Base-by-base conservation (phyloP, 2,113 vertebrate genomes). In the Ochotona princeps region DNA sequence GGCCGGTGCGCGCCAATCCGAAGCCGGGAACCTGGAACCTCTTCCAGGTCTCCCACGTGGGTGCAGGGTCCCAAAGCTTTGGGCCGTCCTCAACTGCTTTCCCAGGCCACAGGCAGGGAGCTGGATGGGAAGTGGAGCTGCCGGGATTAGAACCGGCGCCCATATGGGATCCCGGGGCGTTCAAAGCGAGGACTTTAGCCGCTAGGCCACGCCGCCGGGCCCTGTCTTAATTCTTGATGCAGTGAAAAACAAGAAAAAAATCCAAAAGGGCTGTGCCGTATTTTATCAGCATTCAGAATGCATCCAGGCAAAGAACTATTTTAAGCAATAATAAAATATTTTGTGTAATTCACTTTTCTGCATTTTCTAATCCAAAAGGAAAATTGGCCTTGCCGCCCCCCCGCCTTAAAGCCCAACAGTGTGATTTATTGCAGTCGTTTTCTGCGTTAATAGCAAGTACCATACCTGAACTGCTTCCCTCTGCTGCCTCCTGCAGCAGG, bases 291-390 rank as follows among this genome's bases (percentile, higher is more conserved):
- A 30, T 87, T 83, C 69, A 93, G 51, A 94, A 57, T 79, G 63
- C 57, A 47, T 86, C 26, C 28, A 92, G 82, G 28, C 25, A 32
- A 21, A 89, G 57, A 83, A 66, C 38, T 89, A 11, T 91, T 94
- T 94, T 70, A 94, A 80, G 84, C 44, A 93, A 67, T 60, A 83
- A 54, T 25, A 86, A 80, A 89, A 75, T 91, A 91, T 51, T 51
- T 92, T 80, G 8, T 80, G 10, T 87, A 87, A 93, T 94, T 96
- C 67, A 57, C 26, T 93, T 91, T 94, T 87, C 66, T 74, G 2
- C 9, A 32, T 93, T 94, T 92, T 89, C 35, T 89, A 30, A 67
- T 87, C 67, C 73, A 83, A 60, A 81, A 89, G 72, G 57, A 54
- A 95, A 94, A 67, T 76, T 91, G 87, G 66, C 75, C 60, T 67